Base-by-base conservation (phyloP, 2,113 vertebrate genomes). In the Tachuris rubrigastra region DNA sequence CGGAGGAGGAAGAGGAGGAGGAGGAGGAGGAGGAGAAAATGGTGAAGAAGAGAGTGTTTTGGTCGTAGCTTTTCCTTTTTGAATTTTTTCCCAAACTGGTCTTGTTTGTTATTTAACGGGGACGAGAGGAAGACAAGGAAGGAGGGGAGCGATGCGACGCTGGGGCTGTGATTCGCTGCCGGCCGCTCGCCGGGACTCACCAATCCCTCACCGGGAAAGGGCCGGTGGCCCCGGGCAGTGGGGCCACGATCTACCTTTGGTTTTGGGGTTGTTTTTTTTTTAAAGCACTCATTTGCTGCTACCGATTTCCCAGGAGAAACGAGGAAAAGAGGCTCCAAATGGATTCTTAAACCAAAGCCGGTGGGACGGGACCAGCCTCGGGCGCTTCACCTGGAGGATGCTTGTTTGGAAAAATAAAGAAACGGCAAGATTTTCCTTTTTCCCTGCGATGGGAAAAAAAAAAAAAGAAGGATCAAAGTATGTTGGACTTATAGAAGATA, bases 261-360 rank as follows among this genome's bases (percentile, higher is more conserved):
- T 90, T 90, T 77, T 56, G 62, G 79, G 47, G n/a, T 9, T n/a
- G 50, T 81, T 81, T 60, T 52, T 85, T 60, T 90, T 95, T 82
- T 30, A 66, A 94, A 95, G 96, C 96, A 94, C 90, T 97, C 96
- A 81, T 92, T 95, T 90, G 93, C 96, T 95, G 95, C 95, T 96
- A 95, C 81, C 15, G 53, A 95, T 92, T 96, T 95, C 91, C 87
- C 86, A 95, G 94, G 96, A 96, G 96, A 91, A 94, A 90, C 3
- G 86, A 95, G 83, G 86, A 94, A 90, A 74, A 92, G 95, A 95
- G 95, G 89, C 94, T 96, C 92, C 90, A 92, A 75, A 92, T 44
- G 87, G 95, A 95, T 94, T 96, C 86, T 96, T 91, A 97, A 97
- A 97, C 97, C 97, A 98, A 98, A 98, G 97, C 94, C 67, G 87